phyloP scores from a whole-genome alignment of 1,140 invertebrate genomes.

The Dysdera silvatica region DNA sequence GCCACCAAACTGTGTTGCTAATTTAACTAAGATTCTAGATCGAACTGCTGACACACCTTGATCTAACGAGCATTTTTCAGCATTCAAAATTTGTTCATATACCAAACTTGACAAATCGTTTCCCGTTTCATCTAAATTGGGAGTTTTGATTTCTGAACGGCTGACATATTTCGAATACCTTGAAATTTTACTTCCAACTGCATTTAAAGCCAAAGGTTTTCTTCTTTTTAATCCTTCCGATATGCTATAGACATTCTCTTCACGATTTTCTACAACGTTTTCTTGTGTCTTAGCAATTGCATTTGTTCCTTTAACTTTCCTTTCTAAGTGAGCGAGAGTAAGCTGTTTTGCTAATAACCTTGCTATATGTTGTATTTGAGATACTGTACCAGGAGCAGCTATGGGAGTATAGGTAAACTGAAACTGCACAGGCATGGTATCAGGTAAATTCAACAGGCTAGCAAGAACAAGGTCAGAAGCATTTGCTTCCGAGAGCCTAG shows the following conservation, averaged over 20 bases:
- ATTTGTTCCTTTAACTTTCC: constrained; percentile 51
- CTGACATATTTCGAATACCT: constrained; percentile 51
- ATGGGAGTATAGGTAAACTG: constrained; percentile 82
- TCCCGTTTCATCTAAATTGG: constrained; percentile 59
- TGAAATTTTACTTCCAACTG: constrained; percentile 18
- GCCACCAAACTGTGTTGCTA: constrained; percentile 71
- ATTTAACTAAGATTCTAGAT: constrained; percentile 69
- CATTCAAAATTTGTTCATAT: constrained; percentile 66
- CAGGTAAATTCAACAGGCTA: constrained; percentile 61
- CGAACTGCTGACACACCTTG: constrained; percentile 37
- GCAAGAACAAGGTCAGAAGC: constrained; percentile 54
- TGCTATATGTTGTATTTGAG: constrained; percentile 65
- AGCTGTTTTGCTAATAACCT: constrained; percentile 70
- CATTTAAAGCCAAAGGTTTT: constrained; percentile 13
- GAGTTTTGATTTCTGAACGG: constrained; percentile 73
- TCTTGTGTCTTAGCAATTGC: constrained; percentile 27
- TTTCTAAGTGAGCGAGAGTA: constrained; percentile 54
- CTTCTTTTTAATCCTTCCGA: constrained; percentile 18
- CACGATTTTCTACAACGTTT: constrained; percentile 18
- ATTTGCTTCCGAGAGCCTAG: constrained; percentile 45
- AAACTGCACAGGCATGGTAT: constrained; percentile 75
- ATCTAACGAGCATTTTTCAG: constrained; percentile 53
- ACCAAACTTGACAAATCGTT: constrained; percentile 63
- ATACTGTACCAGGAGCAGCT: constrained; percentile 68
- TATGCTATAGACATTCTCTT: not conserved